Evolutionary conservation across 2,888 invertebrate genomes (phyloP).

Genomic region (Boloria selene): DNA sequence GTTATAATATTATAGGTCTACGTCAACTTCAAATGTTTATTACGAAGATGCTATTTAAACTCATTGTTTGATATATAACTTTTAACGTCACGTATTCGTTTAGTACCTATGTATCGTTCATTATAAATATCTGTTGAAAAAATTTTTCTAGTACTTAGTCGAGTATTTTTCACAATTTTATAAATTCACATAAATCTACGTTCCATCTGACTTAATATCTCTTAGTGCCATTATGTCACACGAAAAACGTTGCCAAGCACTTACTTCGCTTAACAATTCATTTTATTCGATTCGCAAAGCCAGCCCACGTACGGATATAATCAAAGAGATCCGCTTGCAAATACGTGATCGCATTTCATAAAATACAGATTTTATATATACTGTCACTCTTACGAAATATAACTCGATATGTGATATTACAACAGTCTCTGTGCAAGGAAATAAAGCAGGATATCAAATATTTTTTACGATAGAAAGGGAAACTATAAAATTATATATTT

Average conservation of each 20-base stretch:
- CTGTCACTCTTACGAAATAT: constrained; percentile 42
- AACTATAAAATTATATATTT: too few species aligned
- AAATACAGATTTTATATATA: constrained; percentile 48
- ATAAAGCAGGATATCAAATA: not conserved
- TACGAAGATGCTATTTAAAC: too few species aligned
- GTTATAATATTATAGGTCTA: too few species aligned
- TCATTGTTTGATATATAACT: too few species aligned
- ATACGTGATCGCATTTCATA: constrained; percentile 62
- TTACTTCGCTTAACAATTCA: constrained; percentile 49
- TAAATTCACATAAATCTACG: constrained; percentile 13
- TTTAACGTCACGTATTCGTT: too few species aligned
- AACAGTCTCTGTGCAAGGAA: not conserved
- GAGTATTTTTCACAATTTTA: not conserved
- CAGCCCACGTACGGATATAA: constrained; percentile 64
- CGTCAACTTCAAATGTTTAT: too few species aligned
- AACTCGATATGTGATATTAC: constrained; percentile 29
- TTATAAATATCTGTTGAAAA: too few species aligned
- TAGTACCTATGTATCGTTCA: too few species aligned
- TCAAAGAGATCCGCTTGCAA: constrained; percentile 66
- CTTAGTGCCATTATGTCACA: constrained; percentile 43
- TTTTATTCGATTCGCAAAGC: constrained; percentile 48
- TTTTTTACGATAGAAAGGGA: not conserved
- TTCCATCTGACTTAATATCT: constrained; percentile 14
- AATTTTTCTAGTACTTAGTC: too few species aligned
- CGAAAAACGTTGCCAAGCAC: constrained; percentile 50